Base-by-base conservation (phyloP, 2,888 invertebrate genomes). In the Tuta absoluta region DNA sequence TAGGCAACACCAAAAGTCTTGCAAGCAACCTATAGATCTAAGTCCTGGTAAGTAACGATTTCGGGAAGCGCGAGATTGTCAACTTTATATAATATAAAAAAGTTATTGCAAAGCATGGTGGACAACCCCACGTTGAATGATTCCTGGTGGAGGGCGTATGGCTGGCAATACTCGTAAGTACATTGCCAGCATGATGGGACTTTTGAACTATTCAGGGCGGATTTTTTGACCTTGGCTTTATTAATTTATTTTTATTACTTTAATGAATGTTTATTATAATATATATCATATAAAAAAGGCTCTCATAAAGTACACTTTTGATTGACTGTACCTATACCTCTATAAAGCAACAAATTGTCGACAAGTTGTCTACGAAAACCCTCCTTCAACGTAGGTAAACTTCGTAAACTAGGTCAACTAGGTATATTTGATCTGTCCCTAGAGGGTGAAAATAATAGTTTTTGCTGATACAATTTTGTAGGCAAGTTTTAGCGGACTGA, bases 1-100 rank as follows among this genome's bases (percentile, higher is more conserved):
- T 93, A 94, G 98, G 76, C 98, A 98, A 93, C 97, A 98, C 91
- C 97, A 97, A 89, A 98, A 98, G 89, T 96, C 97, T 72, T 97
- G 97, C 93, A 98, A 98, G 91, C 97, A 96, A 94, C 95, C 96
- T 67, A 97, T 98, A 81, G 98, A 98, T 90, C 93, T 99, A 82
- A 98, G 98, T 92, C 98, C 98, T 75, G 94, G 94, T 94, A 72
- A 77, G 81, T 74, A 4, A 12, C 56, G 12, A 37, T 1, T 11
- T 37, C 8, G 3, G 33, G 12, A 37, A 2, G 8, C 2, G 12
- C 37, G 8, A 12, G 2, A n/a, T 2, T n/a, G n/a, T 45, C n/a
- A 12, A 45, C n/a, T n/a, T n/a, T 45, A 3, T 3, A n/a, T n/a
- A 10, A 14, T 12, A 12, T 2, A 10, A 41, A 41, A n/a, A n/a